Evolutionary conservation across 2,797 vertebrate genomes (phyloP).

Genomic region (Dromococcyx pavoninus): DNA sequence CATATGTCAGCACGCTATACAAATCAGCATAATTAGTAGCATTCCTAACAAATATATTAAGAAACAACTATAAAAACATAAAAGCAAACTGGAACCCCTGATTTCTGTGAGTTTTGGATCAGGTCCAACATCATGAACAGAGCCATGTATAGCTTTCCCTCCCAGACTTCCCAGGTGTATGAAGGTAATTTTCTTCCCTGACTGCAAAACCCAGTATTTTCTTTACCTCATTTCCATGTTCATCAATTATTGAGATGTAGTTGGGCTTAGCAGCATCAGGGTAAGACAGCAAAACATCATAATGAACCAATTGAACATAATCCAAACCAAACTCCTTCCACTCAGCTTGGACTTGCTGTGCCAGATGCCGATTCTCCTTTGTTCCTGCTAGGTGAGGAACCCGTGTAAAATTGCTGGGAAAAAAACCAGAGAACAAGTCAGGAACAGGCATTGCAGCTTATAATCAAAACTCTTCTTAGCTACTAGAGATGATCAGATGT

Average conservation of each 20-base stretch:
- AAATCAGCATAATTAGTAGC: not conserved
- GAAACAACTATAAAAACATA: not conserved
- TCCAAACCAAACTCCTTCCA: conserved; percentile 93
- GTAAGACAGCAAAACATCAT: conserved; percentile 93
- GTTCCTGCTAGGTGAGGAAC: conserved; percentile 93
- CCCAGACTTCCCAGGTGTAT: not conserved
- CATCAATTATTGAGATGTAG: conserved; percentile 88
- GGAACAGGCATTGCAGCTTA: not conserved
- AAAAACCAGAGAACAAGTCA: conserved; percentile 32
- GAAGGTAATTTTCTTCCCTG: not conserved
- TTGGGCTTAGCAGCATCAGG: conserved; percentile 88
- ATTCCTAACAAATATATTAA: not conserved
- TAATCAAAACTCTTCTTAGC: not conserved
- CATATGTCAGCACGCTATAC: not conserved
- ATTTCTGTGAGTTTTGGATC: not conserved
- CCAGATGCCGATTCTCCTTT: conserved; percentile 86
- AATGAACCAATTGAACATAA: conserved; percentile 86
- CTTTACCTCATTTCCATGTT: conserved; percentile 83
- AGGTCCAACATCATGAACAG: not conserved
- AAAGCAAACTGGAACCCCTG: not conserved
- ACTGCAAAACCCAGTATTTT: not conserved
- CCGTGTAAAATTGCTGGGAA: conserved; percentile 88
- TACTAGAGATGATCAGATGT: not conserved
- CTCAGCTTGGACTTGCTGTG: conserved; percentile 85
- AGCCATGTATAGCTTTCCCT: not conserved